A percentile compares a stretch with the other conserved stretches of the same genome.
phyloP scores from a whole-genome alignment of 2,113 vertebrate genomes.

The Cepphus grylle region DNA sequence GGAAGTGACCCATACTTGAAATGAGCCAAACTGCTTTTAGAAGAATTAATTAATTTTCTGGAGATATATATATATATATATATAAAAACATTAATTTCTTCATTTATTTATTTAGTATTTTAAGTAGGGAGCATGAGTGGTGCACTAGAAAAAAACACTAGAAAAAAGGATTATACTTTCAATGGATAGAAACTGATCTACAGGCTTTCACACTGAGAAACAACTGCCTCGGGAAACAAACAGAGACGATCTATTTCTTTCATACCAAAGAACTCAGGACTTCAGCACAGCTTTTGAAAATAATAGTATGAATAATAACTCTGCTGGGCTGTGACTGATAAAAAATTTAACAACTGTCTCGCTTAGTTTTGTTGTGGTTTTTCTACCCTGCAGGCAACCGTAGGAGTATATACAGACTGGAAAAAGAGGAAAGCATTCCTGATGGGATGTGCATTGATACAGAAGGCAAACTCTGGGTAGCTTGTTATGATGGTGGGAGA shows the following conservation, averaged over 20 bases:
- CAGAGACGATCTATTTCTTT: background rate
- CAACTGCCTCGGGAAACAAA: background rate
- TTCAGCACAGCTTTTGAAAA: background rate
- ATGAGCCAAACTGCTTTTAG: background rate
- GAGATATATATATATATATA: background rate
- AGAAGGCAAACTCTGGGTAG: slow-evolving; percentile 91
- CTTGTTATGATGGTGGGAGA: slow-evolving; percentile 87
- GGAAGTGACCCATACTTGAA: background rate
- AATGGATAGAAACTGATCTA: background rate
- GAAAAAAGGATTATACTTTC: background rate
- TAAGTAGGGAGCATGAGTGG: background rate
- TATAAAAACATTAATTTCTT: background rate
- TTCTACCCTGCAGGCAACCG: slow-evolving; percentile 71
- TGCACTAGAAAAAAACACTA: background rate
- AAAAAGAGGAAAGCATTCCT: slow-evolving; percentile 86
- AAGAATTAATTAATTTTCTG: background rate
- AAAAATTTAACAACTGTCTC: background rate
- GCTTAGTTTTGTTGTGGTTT: background rate
- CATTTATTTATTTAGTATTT: background rate
- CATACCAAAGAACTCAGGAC: background rate
- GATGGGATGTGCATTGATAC: slow-evolving; percentile 91
- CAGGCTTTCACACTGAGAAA: background rate
- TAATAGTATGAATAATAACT: background rate
- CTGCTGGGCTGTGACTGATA: background rate
- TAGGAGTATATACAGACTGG: slow-evolving; percentile 74